Base-by-base conservation (phyloP, 1,140 invertebrate genomes). In the Charaxes varanes region DNA sequence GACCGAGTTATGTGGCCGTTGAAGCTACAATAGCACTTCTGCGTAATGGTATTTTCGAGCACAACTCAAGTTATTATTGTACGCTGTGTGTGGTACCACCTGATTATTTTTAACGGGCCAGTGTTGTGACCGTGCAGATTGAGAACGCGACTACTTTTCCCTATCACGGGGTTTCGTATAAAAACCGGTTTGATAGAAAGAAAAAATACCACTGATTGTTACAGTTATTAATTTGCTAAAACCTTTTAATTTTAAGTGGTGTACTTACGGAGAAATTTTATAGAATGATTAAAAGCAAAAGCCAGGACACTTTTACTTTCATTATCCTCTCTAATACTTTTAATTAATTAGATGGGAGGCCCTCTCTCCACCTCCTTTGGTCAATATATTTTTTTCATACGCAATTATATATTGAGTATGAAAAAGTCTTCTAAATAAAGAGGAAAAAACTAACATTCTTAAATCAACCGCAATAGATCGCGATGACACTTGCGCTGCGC, bases 101-200 rank as follows among this genome's bases (percentile, higher is more conserved):
- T 26, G 26, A 28, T 13, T 28, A 26, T 26, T 28, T 28, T 28
- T 28, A 28, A 15, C 12, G 3, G 2, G n/a, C 15, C 26, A 28
- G 14, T 28, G 15, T 15, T 3, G 6, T 28, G n/a, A n/a, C n/a
- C n/a, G n/a, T 28, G 24, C 8, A 12, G 11, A 12, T 27, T 13
- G 8, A 6, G 10, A 24, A 8, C 8, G 3, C 11, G 6, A 7
- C 11, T 26, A 4, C 6, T 12, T 6, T 24, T 10, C 13, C 13
- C 13, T 26, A 3, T 26, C 5, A 12, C 8, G 3, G 7, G 21
- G n/a, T 7, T n/a, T n/a, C n/a, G n/a, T n/a, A n/a, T n/a, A n/a
- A n/a, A n/a, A n/a, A n/a, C n/a, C n/a, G n/a, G n/a, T n/a, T n/a
- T n/a, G n/a, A n/a, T n/a, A n/a, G n/a, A n/a, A n/a, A n/a, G n/a